Conservation (phyloP, 2,888 invertebrate species). For the Athetis lepigone region DNA sequence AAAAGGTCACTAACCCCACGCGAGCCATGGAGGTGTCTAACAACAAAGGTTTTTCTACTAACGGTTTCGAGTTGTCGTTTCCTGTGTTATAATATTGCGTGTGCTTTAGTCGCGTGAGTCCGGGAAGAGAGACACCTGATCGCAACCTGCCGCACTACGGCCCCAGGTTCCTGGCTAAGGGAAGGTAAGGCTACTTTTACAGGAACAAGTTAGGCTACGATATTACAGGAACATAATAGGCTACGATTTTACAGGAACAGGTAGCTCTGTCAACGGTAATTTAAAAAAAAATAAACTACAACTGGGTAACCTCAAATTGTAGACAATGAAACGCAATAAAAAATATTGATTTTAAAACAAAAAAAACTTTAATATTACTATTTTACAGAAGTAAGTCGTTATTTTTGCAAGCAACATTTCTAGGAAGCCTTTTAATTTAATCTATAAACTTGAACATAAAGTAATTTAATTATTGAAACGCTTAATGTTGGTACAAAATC, state of each 20-base stretch:
- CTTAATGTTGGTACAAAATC: too few relatives aligned
- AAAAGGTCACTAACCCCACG: conserved; percentile 55
- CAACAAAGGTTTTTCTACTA: conserved; percentile 57
- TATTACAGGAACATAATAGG: too few relatives aligned
- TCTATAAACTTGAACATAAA: too few relatives aligned
- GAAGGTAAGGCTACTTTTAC: conserved; percentile 91
- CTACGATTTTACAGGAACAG: conserved; percentile 29
- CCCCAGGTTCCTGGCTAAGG: conserved; percentile 96
- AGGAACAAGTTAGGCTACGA: conserved; percentile 25
- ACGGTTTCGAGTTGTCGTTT: conserved; percentile 69
- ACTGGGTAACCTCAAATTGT: background rate
- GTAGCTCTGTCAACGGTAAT: background rate
- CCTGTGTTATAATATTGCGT: conserved; percentile 79
- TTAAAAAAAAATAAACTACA: background rate
- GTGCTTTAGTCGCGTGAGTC: conserved; percentile 95
- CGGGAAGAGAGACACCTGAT: conserved; percentile 96
- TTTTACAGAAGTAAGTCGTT: too few relatives aligned
- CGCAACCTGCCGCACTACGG: conserved; percentile 96
- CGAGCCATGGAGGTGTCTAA: conserved; percentile 48
- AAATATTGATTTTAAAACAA: too few relatives aligned
- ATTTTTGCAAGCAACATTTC: too few relatives aligned
- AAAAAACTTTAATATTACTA: too few relatives aligned
- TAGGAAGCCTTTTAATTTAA: too few relatives aligned
- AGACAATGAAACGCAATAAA: background rate
- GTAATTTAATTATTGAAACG: too few relatives aligned